Percentiles rank a stretch among this genome's conserved stretches.
phyloP scores from a whole-genome alignment of 2,113 vertebrate genomes.

The Chloropsis hardwickii region DNA sequence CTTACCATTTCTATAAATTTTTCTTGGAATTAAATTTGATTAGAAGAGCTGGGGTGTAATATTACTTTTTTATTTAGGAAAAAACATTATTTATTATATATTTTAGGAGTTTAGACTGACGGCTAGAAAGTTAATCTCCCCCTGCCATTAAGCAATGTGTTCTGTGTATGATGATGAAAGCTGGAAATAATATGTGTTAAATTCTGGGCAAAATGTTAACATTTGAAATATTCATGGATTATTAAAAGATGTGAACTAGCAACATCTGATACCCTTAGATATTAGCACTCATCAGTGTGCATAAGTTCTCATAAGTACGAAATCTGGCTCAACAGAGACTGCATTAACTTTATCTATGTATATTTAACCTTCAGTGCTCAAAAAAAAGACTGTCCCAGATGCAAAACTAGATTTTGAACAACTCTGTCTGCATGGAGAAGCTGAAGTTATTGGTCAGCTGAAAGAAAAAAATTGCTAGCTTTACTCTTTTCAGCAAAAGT shows the following conservation, averaged over 20 bases:
- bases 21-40: background rate
- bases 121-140: background rate
- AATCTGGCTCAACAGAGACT: background rate
- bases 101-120: background rate
- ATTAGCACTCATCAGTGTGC: background rate
- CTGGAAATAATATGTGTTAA: background rate
- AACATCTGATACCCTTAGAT: background rate
- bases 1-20: background rate
- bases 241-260: constrained; percentile 11
- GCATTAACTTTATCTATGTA: background rate
- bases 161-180: background rate
- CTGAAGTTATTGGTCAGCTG: background rate
- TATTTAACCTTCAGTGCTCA: background rate
- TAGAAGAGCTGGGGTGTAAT: background rate
- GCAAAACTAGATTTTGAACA: background rate
- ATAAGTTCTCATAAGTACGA: background rate
- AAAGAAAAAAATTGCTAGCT: background rate
- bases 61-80: background rate
- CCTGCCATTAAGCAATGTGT: background rate
- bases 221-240: constrained; percentile 12
- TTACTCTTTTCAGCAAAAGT: background rate
- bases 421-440: background rate
- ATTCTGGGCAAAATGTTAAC: background rate
- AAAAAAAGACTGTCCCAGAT: background rate
- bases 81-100: background rate